Conservation (phyloP, 2,797 vertebrate species). For the Mormyrus hasselquistii region DNA sequence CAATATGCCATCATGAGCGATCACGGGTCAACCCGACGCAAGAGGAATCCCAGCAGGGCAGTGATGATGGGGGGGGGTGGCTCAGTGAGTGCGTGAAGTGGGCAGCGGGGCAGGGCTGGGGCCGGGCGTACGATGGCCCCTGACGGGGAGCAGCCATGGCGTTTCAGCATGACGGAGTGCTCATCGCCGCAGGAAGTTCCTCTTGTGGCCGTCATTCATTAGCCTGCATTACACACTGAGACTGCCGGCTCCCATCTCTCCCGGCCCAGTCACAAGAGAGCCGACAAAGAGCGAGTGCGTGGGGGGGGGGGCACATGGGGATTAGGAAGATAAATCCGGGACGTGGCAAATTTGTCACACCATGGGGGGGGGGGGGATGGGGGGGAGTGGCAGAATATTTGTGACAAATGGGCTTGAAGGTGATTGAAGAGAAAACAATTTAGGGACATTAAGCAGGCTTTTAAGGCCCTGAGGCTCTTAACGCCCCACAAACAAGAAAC, state of each 20-base stretch:
- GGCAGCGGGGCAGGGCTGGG: not conserved
- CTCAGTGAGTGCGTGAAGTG: constrained; percentile 13
- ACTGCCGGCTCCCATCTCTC: constrained; percentile 38
- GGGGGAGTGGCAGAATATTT: constrained; percentile 51
- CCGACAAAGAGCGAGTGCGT: not conserved
- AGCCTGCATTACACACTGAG: constrained; percentile 41
- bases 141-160: constrained; percentile 9
- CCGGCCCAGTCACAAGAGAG: constrained; percentile 12
- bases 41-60: not conserved
- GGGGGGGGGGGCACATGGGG: not conserved
- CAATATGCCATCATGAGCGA: constrained; percentile 49
- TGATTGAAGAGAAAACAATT: constrained; percentile 54
- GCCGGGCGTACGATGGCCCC: constrained; percentile 27
- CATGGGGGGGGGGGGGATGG: constrained; percentile 48
- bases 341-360: constrained; percentile 51
- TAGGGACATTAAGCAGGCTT: constrained; percentile 56
- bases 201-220: constrained; percentile 39
- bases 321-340: constrained; percentile 39
- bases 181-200: constrained; percentile 37
- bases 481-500: constrained; percentile 38
- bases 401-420: constrained; percentile 56
- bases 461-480: constrained; percentile 48
- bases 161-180: constrained; percentile 37
- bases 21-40: constrained; percentile 43
- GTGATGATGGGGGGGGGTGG: not conserved